These are phyloP conservation scores for Cabera pusaria DNA, from an alignment of 2,888 invertebrate species.

Conservation along the genomic window DNA sequence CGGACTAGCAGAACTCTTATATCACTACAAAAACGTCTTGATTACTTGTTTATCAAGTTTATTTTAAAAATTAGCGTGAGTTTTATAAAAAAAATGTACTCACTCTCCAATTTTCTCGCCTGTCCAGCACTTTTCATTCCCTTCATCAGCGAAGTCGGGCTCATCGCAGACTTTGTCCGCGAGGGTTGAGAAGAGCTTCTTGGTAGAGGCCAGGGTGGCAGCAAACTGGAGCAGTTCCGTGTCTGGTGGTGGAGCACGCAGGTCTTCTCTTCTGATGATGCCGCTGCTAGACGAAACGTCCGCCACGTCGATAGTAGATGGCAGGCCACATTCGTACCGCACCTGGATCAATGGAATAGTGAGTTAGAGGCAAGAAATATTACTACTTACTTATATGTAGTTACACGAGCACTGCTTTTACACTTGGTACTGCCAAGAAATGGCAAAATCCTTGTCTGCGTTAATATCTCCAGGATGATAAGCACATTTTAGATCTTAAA, in stretches of 20 bases:
- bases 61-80: too few relatives aligned
- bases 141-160: constrained; percentile 85
- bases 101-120: constrained; percentile 90
- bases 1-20: too few relatives aligned
- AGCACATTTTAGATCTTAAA: too few relatives aligned
- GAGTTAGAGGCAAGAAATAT: too few relatives aligned
- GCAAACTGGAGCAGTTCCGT: constrained; percentile 86
- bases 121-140: constrained; percentile 91
- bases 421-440: too few relatives aligned
- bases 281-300: constrained; percentile 37
- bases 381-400: too few relatives aligned
- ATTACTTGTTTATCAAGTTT: too few relatives aligned
- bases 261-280: constrained; percentile 58
- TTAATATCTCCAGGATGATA: too few relatives aligned
- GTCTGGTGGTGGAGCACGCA: constrained; percentile 85
- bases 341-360: constrained; percentile 45
- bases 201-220: constrained; percentile 86
- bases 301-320: constrained; percentile 56
- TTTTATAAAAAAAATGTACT: too few relatives aligned
- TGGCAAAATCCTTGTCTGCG: too few relatives aligned
- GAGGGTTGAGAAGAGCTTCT: constrained; percentile 92
- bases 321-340: constrained; percentile 70
- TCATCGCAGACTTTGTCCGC: constrained; percentile 92
- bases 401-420: too few relatives aligned
- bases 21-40: too few relatives aligned